Percentiles rank a stretch among this genome's conserved stretches.
phyloP scores from a whole-genome alignment of 1,140 invertebrate genomes.

The Bombus terrestris region DNA sequence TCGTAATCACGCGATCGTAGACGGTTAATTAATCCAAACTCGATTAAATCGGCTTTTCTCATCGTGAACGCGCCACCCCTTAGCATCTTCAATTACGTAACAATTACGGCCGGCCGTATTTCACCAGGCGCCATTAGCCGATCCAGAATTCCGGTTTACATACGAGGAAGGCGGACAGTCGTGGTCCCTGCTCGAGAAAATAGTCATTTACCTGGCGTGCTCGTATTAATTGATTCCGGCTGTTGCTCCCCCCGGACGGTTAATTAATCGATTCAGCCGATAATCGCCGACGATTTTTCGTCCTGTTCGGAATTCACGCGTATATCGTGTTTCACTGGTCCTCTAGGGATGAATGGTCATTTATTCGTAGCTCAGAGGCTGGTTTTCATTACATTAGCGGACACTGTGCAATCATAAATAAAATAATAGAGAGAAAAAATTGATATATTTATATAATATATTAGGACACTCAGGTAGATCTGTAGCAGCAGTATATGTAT shows the following conservation, averaged over 20 bases:
- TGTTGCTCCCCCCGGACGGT: neutral
- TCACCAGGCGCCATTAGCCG: constrained; percentile 18
- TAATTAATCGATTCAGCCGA: constrained; percentile 12
- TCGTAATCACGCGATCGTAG: neutral
- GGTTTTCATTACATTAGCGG: neutral
- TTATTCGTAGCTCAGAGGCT: constrained; percentile 1
- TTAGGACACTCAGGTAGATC: too few species aligned
- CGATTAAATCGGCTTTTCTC: constrained; percentile 29
- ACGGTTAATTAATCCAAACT: constrained; percentile 22
- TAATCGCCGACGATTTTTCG: neutral
- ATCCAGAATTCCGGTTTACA: constrained; percentile 22
- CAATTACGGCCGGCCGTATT: constrained; percentile 27
- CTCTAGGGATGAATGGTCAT: neutral
- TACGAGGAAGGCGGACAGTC: constrained; percentile 5
- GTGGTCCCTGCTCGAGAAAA: neutral
- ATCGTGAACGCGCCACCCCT: neutral
- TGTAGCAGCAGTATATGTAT: too few species aligned
- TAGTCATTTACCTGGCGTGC: constrained; percentile 8
- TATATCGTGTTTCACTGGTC: neutral
- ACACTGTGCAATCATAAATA: neutral
- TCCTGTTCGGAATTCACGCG: neutral
- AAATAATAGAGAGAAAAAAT: neutral
- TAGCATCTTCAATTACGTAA: constrained; percentile 36
- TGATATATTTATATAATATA: too few species aligned
- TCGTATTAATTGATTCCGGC: constrained; percentile 30